A percentile compares a stretch with the other conserved stretches of the same genome.
These are phyloP conservation scores for Poecile atricapillus DNA, from an alignment of 2,113 vertebrate species.

Conservation along the genomic window DNA sequence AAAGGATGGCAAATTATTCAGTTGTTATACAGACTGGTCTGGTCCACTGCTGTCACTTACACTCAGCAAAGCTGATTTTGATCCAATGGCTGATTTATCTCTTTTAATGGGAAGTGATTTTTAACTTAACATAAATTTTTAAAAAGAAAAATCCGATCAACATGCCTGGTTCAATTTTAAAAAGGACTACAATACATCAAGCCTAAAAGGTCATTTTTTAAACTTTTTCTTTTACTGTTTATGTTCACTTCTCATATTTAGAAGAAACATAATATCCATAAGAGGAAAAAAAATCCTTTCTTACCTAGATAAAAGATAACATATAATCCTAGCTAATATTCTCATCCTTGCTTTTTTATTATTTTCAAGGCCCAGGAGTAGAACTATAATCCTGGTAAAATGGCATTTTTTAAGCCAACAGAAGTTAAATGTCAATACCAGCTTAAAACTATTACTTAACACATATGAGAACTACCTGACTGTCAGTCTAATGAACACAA, in stretches of 20 bases:
- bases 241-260: neutral
- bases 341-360: conserved; percentile 15
- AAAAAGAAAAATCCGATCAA: neutral
- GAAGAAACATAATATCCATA: neutral
- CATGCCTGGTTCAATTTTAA: neutral
- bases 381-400: conserved; percentile 40
- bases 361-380: neutral
- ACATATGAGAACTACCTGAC: neutral
- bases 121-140: neutral
- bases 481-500: neutral
- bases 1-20: neutral
- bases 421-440: conserved; percentile 37
- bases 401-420: conserved; percentile 9
- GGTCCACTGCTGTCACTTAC: neutral
- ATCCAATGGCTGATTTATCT: neutral
- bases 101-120: neutral
- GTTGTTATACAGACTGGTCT: neutral
- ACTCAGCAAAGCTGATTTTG: neutral
- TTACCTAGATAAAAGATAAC: neutral
- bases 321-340: conserved; percentile 22
- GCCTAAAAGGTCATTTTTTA: neutral
- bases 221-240: neutral
- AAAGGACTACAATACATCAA: neutral
- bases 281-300: neutral
- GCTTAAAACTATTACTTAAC: conserved; percentile 43